Evolutionary conservation across 2,797 vertebrate genomes (phyloP).

Genomic region (Philypnodon macrostomus): DNA sequence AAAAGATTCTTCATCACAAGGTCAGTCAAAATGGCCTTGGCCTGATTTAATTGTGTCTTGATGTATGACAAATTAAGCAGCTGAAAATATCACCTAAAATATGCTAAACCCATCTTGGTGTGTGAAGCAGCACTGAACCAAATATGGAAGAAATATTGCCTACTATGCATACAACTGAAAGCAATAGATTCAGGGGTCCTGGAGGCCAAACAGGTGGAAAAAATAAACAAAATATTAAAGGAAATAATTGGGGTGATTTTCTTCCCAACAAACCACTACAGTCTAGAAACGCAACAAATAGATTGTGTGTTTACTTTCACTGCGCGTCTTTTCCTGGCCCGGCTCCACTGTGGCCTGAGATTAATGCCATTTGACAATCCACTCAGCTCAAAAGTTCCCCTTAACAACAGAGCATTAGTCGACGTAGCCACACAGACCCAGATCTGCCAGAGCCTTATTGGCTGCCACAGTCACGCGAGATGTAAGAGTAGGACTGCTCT

Average conservation of each 20-base stretch:
- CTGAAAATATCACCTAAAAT: slow-evolving; percentile 2
- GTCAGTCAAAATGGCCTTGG: no score
- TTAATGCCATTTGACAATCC: slow-evolving; percentile 68
- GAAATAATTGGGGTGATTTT: no score
- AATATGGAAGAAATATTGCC: not conserved
- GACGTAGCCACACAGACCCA: slow-evolving; percentile 68
- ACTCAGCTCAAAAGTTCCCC: slow-evolving; percentile 68
- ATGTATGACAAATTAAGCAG: not conserved
- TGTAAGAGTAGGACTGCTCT: slow-evolving; percentile 44
- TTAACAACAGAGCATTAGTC: slow-evolving; percentile 76
- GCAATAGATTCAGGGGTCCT: slow-evolving; percentile 31
- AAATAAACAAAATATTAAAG: no score
- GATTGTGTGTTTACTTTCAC: slow-evolving; percentile 48
- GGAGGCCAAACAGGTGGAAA: slow-evolving; percentile 7
- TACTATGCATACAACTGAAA: slow-evolving; percentile 29
- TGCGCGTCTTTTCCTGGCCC: slow-evolving; percentile 41
- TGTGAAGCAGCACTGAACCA: slow-evolving; percentile 22
- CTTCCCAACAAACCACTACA: slow-evolving; percentile 10
- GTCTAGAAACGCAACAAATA: slow-evolving; percentile 14
- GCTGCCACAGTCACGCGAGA: slow-evolving; percentile 69
- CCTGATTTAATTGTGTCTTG: not conserved
- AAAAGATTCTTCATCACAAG: no score
- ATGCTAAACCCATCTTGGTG: slow-evolving; percentile 2
- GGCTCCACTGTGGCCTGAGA: slow-evolving; percentile 48
- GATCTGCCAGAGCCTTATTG: slow-evolving; percentile 69